phyloP scores from a whole-genome alignment of 2,113 vertebrate species.

The Felis catus region F.catus_Fca126_mat1.0 CM031416.1:134899501-134900000 shows the following conservation, averaged over 20 bases:
- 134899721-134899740: background rate
- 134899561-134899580: background rate
- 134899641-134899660: constrained; percentile 7
- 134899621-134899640: constrained; percentile 1
- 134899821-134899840: background rate
- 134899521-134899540: constrained; percentile 41
- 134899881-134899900: background rate
- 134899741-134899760: background rate
- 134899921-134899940: background rate
- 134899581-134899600: constrained; percentile 46
- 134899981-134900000: background rate
- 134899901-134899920: background rate
- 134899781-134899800: background rate
- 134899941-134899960: constrained; percentile 17
- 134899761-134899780: background rate
- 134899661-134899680: background rate
- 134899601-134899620: constrained; percentile 62
- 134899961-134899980: constrained; percentile 30
- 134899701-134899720: background rate
- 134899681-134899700: background rate
- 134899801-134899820: background rate
- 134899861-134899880: background rate
- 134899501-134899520: constrained; percentile 9
- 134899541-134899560: constrained; percentile 27
- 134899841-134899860: background rate